phyloP scores from a whole-genome alignment of 2,113 vertebrate genomes.

The Thalassoma bifasciatum region DNA sequence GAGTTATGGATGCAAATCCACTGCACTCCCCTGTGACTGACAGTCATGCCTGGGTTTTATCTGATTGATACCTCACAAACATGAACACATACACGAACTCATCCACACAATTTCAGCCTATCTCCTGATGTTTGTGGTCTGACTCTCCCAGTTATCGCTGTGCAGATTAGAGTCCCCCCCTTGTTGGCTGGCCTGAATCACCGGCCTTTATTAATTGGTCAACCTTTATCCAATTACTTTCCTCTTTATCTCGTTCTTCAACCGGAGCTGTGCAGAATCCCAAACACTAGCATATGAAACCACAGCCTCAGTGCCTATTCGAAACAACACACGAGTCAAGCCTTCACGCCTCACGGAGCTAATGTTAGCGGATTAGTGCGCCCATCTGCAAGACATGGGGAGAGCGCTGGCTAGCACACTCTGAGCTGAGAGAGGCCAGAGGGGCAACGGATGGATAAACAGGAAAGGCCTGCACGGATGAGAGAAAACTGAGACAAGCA shows the following conservation, averaged over 20 bases:
- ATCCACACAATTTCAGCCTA: slow-evolving; percentile 4
- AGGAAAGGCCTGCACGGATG: slow-evolving; percentile 62
- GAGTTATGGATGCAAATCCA: slow-evolving; percentile 61
- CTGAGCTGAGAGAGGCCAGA: slow-evolving; percentile 57
- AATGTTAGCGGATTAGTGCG: slow-evolving; percentile 73
- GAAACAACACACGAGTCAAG: slow-evolving; percentile 55
- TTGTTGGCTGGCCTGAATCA: slow-evolving; percentile 51
- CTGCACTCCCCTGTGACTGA: slow-evolving; percentile 57
- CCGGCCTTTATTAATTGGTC: slow-evolving; percentile 79
- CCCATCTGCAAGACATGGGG: slow-evolving; percentile 72
- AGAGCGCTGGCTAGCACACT: slow-evolving; percentile 59
- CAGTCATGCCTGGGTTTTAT: slow-evolving; percentile 53
- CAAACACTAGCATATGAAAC: slow-evolving; percentile 47
- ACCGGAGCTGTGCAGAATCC: slow-evolving; percentile 52
- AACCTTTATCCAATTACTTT: slow-evolving; percentile 78
- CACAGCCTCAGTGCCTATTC: slow-evolving; percentile 29
- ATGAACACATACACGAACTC: slow-evolving; percentile 15
- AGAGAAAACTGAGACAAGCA: slow-evolving; percentile 26
- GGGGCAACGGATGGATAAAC: slow-evolving; percentile 66
- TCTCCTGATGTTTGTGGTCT: slow-evolving; percentile 48
- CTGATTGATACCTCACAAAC: slow-evolving; percentile 35
- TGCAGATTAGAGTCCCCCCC: slow-evolving; percentile 58
- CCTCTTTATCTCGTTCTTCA: slow-evolving; percentile 65
- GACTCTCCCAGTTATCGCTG: slow-evolving; percentile 55
- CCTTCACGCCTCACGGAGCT: slow-evolving; percentile 71